A percentile compares a stretch with the other conserved stretches of the same genome.
Evolutionary conservation across 2,113 vertebrate genomes (phyloP).

Genomic region (Fulica atra): DNA sequence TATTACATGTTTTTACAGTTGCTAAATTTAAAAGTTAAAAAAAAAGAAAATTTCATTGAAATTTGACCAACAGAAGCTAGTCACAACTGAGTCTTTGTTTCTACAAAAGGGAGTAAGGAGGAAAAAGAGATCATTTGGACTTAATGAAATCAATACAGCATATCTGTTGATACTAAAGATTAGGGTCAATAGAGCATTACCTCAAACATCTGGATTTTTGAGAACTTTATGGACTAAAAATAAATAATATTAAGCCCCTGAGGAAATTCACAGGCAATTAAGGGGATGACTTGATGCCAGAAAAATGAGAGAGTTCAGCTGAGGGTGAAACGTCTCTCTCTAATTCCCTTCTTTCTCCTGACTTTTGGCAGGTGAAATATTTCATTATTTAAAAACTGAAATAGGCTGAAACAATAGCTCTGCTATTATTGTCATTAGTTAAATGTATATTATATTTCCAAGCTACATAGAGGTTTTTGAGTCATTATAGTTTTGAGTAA

Average conservation of each 20-base stretch:
- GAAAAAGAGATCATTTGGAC: neutral
- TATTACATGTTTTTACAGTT: neutral
- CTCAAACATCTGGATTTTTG: constrained; percentile 5
- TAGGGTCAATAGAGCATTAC: neutral
- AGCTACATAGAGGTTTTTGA: neutral
- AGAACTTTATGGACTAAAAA: neutral
- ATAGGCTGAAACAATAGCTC: neutral
- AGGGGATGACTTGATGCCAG: neutral
- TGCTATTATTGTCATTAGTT: neutral
- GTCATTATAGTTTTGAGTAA: neutral
- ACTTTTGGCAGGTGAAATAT: neutral
- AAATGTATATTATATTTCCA: neutral
- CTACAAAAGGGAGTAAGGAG: neutral
- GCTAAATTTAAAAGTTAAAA: neutral
- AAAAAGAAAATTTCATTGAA: neutral
- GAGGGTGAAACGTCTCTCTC: neutral
- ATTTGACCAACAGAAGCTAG: neutral
- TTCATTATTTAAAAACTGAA: neutral
- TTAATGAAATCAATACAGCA: neutral
- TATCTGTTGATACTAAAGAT: constrained; percentile 11
- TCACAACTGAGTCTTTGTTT: neutral
- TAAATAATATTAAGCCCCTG: neutral
- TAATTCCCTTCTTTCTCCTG: neutral
- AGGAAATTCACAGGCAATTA: constrained; percentile 1
- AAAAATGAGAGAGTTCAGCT: constrained; percentile 4